phyloP scores from a whole-genome alignment of 2,888 invertebrate genomes.

The Drosophila melanosoma region DNA sequence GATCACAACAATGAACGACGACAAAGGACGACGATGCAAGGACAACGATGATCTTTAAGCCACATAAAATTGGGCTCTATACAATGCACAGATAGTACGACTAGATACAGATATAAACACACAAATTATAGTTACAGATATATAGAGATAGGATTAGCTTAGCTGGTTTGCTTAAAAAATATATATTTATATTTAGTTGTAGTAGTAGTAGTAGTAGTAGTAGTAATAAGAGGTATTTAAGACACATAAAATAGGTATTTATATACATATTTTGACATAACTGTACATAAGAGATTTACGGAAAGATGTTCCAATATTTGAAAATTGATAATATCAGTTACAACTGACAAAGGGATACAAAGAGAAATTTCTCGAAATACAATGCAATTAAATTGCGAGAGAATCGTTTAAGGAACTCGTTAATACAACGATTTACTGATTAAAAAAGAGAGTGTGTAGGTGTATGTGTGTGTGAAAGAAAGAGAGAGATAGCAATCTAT shows the following conservation, averaged over 20 bases:
- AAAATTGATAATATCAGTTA: background rate
- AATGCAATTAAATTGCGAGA: background rate
- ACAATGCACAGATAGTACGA: slow-evolving; percentile 22
- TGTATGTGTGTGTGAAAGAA: background rate
- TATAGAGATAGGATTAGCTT: slow-evolving; percentile 14
- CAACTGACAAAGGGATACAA: background rate
- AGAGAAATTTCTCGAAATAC: background rate
- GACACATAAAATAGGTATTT: slow-evolving; percentile 29
- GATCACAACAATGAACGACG: slow-evolving; percentile 26
- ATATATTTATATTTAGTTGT: slow-evolving; percentile 40
- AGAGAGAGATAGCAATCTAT: background rate
- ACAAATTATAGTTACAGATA: slow-evolving; percentile 34
- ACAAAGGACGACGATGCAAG: slow-evolving; percentile 23
- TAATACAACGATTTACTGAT: background rate
- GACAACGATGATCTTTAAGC: slow-evolving; percentile 26
- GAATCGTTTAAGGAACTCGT: slow-evolving; percentile 4
- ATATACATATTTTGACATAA: slow-evolving; percentile 29
- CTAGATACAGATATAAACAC: slow-evolving; percentile 33
- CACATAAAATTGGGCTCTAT: slow-evolving; percentile 4
- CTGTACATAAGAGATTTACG: slow-evolving; percentile 21
- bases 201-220: slow-evolving; percentile 1
- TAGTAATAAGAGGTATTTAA: slow-evolving; percentile 4
- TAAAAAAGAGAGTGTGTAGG: background rate
- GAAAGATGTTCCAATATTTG: background rate
- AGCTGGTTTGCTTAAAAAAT: slow-evolving; percentile 24